Evolutionary conservation across 2,888 invertebrate genomes (phyloP), one percentile per base, ranked within the genome.

Genomic region (Chaitophorus viminalis): DNA sequence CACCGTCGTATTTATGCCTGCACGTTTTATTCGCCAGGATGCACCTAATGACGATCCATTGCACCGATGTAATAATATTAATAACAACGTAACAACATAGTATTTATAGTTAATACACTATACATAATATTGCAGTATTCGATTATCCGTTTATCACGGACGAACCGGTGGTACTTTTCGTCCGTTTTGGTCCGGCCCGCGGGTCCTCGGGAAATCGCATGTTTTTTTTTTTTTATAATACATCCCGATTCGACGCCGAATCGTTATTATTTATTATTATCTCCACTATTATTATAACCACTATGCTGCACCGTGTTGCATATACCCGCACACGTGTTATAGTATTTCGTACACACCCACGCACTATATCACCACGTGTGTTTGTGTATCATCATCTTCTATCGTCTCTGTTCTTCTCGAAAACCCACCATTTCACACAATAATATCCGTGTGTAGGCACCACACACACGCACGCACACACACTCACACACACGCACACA

Each of bases 181-280:
- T 1, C 46, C 46, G 29, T 72, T 82, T 72, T 72, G 52, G 39
- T 29, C n/a, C 79, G 60, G 25, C 33, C n/a, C 17, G n/a, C 60
- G 3, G 65, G 25, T 65, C 36, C 21, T 0, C 17, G 1, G 81
- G 81, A 68, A 36, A 81, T 81, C 79, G 65, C 65, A 81, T 29
- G 29, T 68, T 31, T n/a, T n/a, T n/a, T n/a, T n/a, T n/a, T n/a
- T n/a, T 68, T 21, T 9, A 46, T 6, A 46, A 46, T 9, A 46
- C 78, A 36, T 36, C 65, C 79, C 65, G 25, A 29, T 17, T 29
- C 11, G 46, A 31, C 60, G 17, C 25, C 21, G 60, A 39, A 25
- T 54, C 78, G 39, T 52, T 74, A 29, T 74, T 82, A 52, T 83
- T 29, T 82, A 18, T n/a, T 18, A 54, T n/a, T 1, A 0, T 83